A percentile compares a stretch with the other conserved stretches of the same genome.
These are phyloP conservation scores for Chionoecetes opilio DNA, from an alignment of 1,140 invertebrate genomes.

Conservation along the genomic window DNA sequence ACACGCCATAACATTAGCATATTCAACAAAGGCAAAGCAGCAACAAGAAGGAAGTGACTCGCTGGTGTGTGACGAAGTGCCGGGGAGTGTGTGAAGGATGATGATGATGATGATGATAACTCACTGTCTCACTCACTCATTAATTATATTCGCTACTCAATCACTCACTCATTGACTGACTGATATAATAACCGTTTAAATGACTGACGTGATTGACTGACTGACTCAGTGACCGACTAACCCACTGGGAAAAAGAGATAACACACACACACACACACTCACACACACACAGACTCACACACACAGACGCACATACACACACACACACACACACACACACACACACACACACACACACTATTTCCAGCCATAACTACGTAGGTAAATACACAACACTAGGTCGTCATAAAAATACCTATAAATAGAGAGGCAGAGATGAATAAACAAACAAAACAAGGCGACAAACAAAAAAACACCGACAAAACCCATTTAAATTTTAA, in stretches of 20 bases:
- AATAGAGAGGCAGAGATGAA: not conserved
- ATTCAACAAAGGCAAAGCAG: not conserved
- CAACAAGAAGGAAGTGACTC: not conserved
- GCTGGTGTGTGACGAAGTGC: not conserved
- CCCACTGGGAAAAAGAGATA: too few species aligned
- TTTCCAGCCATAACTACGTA: too few species aligned
- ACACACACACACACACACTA: too few species aligned
- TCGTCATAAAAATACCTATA: too few species aligned
- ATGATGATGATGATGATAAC: not conserved
- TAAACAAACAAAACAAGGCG: not conserved
- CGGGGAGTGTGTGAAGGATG: not conserved
- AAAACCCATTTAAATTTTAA: conserved; percentile 14
- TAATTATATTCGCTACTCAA: too few species aligned
- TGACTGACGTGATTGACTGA: not conserved
- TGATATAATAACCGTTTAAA: not conserved
- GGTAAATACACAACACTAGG: too few species aligned
- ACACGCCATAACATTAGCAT: not conserved
- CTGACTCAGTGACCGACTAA: not conserved
- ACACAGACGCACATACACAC: too few species aligned
- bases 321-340: too few species aligned
- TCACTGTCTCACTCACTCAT: too few species aligned
- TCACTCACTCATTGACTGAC: not conserved
- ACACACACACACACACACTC: too few species aligned
- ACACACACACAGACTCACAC: too few species aligned
- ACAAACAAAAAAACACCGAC: too few species aligned